These are phyloP conservation scores for Lysandra coridon DNA, from an alignment of 2,888 invertebrate genomes.

Conservation along the genomic window DNA sequence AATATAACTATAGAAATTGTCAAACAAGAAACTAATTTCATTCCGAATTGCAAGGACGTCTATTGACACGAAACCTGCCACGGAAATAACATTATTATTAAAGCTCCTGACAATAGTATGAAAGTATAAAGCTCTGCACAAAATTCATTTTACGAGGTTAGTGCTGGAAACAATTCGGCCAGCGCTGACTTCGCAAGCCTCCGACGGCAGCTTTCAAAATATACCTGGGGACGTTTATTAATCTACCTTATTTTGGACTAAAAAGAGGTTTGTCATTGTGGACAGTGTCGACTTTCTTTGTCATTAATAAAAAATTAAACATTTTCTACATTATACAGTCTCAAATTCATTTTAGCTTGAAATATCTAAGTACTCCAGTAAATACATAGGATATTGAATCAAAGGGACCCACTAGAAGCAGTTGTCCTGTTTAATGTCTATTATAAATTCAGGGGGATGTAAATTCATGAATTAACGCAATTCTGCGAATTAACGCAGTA, in stretches of 20 bases:
- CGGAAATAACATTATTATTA: conserved; percentile 3
- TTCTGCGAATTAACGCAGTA: no score
- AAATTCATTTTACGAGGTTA: conserved; percentile 8
- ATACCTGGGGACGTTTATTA: conserved; percentile 6
- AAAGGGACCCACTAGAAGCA: not conserved
- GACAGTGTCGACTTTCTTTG: not conserved
- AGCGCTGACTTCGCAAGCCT: not conserved
- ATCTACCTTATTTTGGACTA: not conserved
- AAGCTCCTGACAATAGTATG: conserved; percentile 3
- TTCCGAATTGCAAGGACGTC: not conserved
- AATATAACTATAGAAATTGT: not conserved
- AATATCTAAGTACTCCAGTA: no score
- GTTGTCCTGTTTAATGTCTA: not conserved
- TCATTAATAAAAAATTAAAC: not conserved
- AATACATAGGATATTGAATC: not conserved
- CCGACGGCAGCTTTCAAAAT: conserved; percentile 1
- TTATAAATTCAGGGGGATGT: not conserved
- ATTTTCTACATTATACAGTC: no score
- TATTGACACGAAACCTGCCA: not conserved
- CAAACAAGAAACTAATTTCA: not conserved
- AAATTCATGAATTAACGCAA: no score
- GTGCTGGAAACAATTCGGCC: conserved; percentile 4
- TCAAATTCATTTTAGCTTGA: no score
- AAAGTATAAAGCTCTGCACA: conserved; percentile 1
- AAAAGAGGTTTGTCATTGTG: not conserved